Conservation (phyloP, 2,888 invertebrate genomes). For the Cataglyphis albicans region DNA sequence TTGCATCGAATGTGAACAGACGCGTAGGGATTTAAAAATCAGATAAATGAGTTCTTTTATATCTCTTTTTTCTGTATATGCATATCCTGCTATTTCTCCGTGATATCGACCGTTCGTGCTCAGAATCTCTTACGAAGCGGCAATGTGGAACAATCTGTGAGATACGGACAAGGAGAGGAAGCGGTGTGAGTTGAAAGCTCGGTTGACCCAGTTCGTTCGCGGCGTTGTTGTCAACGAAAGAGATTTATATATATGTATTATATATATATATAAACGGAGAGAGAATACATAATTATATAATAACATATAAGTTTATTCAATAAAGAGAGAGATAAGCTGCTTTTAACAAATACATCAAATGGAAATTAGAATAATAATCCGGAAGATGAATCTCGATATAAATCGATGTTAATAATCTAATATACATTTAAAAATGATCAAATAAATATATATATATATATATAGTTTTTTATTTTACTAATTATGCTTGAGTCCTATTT, state of each 20-base stretch:
- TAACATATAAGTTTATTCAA: slow-evolving; percentile 35
- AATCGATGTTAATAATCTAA: neutral
- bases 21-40: slow-evolving; percentile 49
- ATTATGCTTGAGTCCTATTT: neutral
- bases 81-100: slow-evolving; percentile 52
- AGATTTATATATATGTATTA: slow-evolving; percentile 23
- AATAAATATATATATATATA: too few relatives aligned
- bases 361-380: slow-evolving; percentile 11
- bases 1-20: slow-evolving; percentile 38
- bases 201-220: slow-evolving; percentile 52
- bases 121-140: slow-evolving; percentile 49
- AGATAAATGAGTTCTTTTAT: slow-evolving; percentile 41
- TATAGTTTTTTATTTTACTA: neutral
- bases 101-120: slow-evolving; percentile 58
- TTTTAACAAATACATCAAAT: slow-evolving; percentile 24
- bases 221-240: slow-evolving; percentile 39
- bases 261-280: neutral
- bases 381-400: neutral
- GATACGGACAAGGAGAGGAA: slow-evolving; percentile 40
- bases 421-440: too few relatives aligned
- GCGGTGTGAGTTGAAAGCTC: slow-evolving; percentile 47
- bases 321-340: slow-evolving; percentile 32
- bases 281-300: slow-evolving; percentile 55
- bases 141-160: slow-evolving; percentile 53
- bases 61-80: slow-evolving; percentile 29